A percentile compares a stretch with the other conserved stretches of the same genome.
phyloP scores from a whole-genome alignment of 2,888 invertebrate genomes.

The Ptychoptera contaminata region DNA sequence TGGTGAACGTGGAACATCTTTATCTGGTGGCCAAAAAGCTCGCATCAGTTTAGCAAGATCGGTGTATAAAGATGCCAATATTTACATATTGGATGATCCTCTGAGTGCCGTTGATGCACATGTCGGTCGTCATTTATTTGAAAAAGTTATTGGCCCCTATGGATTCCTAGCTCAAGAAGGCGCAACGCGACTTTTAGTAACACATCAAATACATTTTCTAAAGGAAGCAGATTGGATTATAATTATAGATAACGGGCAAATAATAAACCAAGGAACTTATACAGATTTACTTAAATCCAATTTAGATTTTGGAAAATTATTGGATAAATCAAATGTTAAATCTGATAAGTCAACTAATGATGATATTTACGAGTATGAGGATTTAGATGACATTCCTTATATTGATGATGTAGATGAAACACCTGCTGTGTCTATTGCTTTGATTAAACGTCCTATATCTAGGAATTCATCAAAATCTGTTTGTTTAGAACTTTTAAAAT shows the following conservation, averaged over 20 bases:
- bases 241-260: constrained; percentile 39
- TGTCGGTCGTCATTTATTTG: constrained; percentile 59
- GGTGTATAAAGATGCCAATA: constrained; percentile 54
- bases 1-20: constrained; percentile 52
- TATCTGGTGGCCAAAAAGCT: constrained; percentile 66
- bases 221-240: constrained; percentile 44
- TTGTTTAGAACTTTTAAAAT: constrained; percentile 7
- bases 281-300: constrained; percentile 33
- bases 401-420: constrained; percentile 28
- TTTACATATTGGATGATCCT: constrained; percentile 68
- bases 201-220: constrained; percentile 64
- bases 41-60: constrained; percentile 56
- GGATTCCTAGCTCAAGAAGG: constrained; percentile 37
- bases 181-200: constrained; percentile 50
- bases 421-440: constrained; percentile 17
- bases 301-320: constrained; percentile 35
- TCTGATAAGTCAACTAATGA: constrained; percentile 10
- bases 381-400: constrained; percentile 30
- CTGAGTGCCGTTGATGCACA: constrained; percentile 63
- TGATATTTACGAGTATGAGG: constrained; percentile 14
- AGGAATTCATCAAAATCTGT: constrained; percentile 22
- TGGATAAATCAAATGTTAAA: constrained; percentile 25
- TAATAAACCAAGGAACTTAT: constrained; percentile 33
- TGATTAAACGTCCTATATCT: constrained; percentile 14
- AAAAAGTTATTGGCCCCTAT: constrained; percentile 46